Evolutionary conservation across 2,113 vertebrate species (phyloP).

Genomic region (Machaerirhynchus nigripectus): DNA sequence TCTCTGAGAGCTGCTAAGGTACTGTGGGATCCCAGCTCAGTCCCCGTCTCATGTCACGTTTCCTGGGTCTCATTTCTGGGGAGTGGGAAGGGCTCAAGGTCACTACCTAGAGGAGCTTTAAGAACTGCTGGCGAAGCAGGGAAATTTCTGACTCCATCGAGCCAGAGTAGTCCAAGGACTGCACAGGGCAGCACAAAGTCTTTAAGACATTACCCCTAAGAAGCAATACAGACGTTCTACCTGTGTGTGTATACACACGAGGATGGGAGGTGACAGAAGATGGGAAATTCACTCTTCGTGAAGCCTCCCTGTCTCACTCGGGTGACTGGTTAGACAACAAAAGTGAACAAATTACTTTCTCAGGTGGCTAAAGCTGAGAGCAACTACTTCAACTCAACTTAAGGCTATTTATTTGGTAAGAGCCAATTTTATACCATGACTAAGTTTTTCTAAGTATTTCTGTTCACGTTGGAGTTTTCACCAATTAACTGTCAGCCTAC

Average conservation of each 20-base stretch:
- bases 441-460: background rate
- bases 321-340: background rate
- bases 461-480: background rate
- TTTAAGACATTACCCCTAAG: background rate
- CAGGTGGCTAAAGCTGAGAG: background rate
- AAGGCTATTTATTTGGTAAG: background rate
- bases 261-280: background rate
- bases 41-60: background rate
- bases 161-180: background rate
- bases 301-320: background rate
- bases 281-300: background rate
- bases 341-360: background rate
- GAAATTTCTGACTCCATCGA: background rate
- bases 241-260: rapidly evolving
- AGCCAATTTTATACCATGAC: background rate
- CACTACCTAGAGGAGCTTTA: background rate
- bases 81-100: background rate
- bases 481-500: background rate
- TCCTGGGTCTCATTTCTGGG: background rate
- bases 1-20: background rate
- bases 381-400: background rate
- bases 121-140: background rate
- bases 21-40: background rate
- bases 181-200: background rate
- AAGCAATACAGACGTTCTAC: background rate